These are phyloP conservation scores for Amblyteles armatorius DNA, from an alignment of 2,888 invertebrate species.

Conservation along the genomic window DNA sequence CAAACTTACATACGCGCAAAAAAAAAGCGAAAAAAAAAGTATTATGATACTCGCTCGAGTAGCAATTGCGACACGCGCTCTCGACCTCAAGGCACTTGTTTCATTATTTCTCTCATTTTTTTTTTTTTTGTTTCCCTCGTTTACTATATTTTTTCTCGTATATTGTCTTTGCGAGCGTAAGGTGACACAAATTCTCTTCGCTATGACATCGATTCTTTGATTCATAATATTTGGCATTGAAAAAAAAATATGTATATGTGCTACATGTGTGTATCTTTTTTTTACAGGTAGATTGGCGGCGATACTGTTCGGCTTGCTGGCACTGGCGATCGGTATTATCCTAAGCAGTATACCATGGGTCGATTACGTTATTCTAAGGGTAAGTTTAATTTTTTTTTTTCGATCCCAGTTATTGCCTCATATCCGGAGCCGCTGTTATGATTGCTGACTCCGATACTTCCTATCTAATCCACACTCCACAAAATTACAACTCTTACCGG, in stretches of 20 bases:
- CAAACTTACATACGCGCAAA: constrained; percentile 35
- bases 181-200: constrained; percentile 22
- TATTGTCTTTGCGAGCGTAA: constrained; percentile 12
- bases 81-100: constrained; percentile 43
- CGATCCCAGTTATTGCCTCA: background rate
- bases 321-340: constrained; percentile 92
- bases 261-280: too few species aligned
- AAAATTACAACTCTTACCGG: constrained; percentile 35
- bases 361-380: constrained; percentile 94
- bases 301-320: constrained; percentile 92
- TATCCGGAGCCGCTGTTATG: constrained; percentile 5
- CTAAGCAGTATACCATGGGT: constrained; percentile 95
- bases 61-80: constrained; percentile 57
- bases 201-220: constrained; percentile 10
- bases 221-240: background rate
- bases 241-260: background rate
- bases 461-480: constrained; percentile 15
- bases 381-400: constrained; percentile 82
- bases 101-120: constrained; percentile 37
- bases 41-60: constrained; percentile 41
- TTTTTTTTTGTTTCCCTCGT: constrained; percentile 8
- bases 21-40: constrained; percentile 16
- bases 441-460: constrained; percentile 11
- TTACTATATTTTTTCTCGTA: background rate
- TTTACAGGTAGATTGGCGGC: constrained; percentile 92